phyloP scores from a whole-genome alignment of 37 sponge, comb jelly and placozoan species.

The Petrosia ficiformis region DNA sequence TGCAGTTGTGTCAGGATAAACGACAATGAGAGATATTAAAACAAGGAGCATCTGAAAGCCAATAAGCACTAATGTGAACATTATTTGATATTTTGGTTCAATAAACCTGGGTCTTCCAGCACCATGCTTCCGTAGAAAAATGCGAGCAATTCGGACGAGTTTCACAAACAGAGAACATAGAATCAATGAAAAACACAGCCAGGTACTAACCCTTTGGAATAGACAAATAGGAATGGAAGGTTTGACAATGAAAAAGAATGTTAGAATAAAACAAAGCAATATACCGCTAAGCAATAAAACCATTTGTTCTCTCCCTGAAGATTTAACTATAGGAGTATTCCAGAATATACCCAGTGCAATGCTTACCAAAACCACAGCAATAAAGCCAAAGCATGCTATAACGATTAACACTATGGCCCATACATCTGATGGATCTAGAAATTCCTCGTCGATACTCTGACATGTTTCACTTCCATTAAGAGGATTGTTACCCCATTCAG shows the following conservation, averaged over 20 bases:
- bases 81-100: conserved; percentile 35
- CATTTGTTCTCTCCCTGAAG: too few species aligned
- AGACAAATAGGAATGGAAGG: too few species aligned
- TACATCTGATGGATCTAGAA: background rate
- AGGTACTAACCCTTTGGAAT: too few species aligned
- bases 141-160: conserved; percentile 48
- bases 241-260: conserved; percentile 35
- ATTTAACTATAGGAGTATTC: conserved; percentile 25
- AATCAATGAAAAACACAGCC: too few species aligned
- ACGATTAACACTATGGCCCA: conserved; percentile 16
- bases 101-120: background rate
- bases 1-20: conserved; percentile 8
- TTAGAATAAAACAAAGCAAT: conserved; percentile 23
- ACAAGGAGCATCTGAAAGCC: conserved; percentile 43
- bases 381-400: conserved; percentile 18
- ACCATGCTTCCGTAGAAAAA: conserved; percentile 32
- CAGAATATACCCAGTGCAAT: conserved; percentile 22
- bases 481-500: conserved; percentile 44
- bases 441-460: conserved; percentile 7
- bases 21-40: conserved; percentile 25
- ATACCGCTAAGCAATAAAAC: conserved; percentile 34
- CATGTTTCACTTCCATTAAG: conserved; percentile 27
- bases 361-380: background rate
- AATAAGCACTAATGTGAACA: conserved; percentile 39
- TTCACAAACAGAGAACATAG: conserved; percentile 64